These are phyloP conservation scores for Grallaria varia DNA, from an alignment of 2,113 vertebrate species.

Conservation along the genomic window DNA sequence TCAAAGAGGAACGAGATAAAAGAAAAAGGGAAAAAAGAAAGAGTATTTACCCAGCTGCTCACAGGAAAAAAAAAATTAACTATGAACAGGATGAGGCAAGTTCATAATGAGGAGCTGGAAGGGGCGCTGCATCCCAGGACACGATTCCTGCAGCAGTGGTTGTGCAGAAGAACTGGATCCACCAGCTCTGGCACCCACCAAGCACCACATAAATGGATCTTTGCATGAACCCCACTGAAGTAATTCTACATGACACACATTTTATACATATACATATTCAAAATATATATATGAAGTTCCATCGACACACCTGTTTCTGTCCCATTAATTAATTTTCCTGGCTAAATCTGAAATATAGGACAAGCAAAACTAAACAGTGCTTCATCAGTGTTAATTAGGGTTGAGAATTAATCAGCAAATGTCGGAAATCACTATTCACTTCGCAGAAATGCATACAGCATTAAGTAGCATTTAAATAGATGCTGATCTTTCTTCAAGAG, in stretches of 20 bases:
- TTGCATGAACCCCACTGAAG: background rate
- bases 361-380: constrained; percentile 14
- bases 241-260: background rate
- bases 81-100: background rate
- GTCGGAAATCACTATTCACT: constrained; percentile 5
- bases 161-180: background rate
- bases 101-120: background rate
- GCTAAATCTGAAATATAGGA: constrained; percentile 13
- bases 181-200: background rate
- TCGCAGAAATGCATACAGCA: background rate
- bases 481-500: background rate
- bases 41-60: background rate
- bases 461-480: constrained; percentile 17
- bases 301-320: background rate
- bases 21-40: background rate
- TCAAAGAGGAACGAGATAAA: background rate
- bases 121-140: background rate
- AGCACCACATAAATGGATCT: background rate
- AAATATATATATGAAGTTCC: background rate
- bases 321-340: constrained; percentile 13
- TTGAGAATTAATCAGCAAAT: constrained; percentile 5
- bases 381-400: constrained; percentile 32
- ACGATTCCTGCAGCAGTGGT: background rate
- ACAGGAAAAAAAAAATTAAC: background rate
- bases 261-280: background rate